Base-by-base conservation (phyloP, 2,888 invertebrate genomes). In the Coleophora deauratella region DNA sequence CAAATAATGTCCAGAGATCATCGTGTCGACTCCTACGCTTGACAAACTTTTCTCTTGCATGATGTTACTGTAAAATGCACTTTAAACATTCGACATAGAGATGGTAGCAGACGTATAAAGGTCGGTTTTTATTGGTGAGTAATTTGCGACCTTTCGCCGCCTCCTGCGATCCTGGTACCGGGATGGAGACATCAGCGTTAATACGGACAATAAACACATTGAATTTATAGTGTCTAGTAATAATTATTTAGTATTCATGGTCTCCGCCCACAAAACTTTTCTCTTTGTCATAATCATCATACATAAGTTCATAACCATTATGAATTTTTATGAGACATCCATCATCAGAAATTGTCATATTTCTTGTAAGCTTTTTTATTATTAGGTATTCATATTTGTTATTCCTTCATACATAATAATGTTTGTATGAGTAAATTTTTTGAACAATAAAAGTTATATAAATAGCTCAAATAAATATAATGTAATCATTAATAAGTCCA, bases 1-100 rank as follows among this genome's bases (percentile, higher is more conserved):
- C 74, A 75, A 80, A 81, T 78, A 21, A 21, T 74, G 79, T 78
- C 75, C 33, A 30, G 63, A 68, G 71, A 75, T 79, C 79, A 78
- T 68, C 78, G 64, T 75, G 78, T 77, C 53, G 50, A 67, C 78
- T 64, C 79, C 78, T 70, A 81, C 82, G 73, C 75, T 50, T 40
- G 36, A 52, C 57, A 57, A 6, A 57, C 42, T 43, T 52, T 51
- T 43, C 43, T 12, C 35, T 30, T 10, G 37, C 15, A 33, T 3
- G 8, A n/a, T 12, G 30, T 31, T 38, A 47, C 27, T 2, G 41
- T 2, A 71, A 60, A 54, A 45, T 51, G 9, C 35, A 50, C 64
- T 53, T 50, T 74, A 66, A 50, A 1, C 0, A 1, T 0, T 14
- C 3, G 0, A 0, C 0, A 32, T 66, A 68, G 51, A 41, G 50